These are phyloP conservation scores for Platypus cylindrus DNA, from an alignment of 2,888 invertebrate genomes.

Conservation along the genomic window DNA sequence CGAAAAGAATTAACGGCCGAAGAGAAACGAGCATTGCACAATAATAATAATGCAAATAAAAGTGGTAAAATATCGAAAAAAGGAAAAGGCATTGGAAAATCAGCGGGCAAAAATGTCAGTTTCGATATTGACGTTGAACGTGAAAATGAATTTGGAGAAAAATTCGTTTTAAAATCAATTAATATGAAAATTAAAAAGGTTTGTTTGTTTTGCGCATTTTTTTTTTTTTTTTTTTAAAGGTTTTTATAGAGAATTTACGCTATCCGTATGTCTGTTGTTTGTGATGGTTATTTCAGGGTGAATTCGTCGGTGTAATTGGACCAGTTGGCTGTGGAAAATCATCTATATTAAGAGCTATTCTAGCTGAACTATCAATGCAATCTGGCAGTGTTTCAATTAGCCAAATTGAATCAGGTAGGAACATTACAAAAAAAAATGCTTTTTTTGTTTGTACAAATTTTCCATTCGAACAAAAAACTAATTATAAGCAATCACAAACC, in stretches of 20 bases:
- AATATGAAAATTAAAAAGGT: slow-evolving; percentile 36
- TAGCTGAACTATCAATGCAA: slow-evolving; percentile 68
- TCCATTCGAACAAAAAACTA: too few relatives aligned
- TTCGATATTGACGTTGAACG: slow-evolving; percentile 12
- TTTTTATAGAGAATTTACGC: neutral
- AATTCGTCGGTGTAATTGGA: slow-evolving; percentile 78
- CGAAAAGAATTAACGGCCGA: slow-evolving; percentile 34
- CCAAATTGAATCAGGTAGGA: slow-evolving; percentile 49
- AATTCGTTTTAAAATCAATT: slow-evolving; percentile 33
- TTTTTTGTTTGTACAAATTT: too few relatives aligned
- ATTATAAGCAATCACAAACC: too few relatives aligned
- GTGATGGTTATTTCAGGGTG: slow-evolving; percentile 40
- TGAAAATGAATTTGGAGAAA: slow-evolving; percentile 10
- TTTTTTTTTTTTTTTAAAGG: neutral
- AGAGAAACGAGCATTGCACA: slow-evolving; percentile 27
- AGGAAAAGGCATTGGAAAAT: slow-evolving; percentile 39
- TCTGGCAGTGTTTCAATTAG: slow-evolving; percentile 57
- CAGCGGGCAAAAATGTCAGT: slow-evolving; percentile 22
- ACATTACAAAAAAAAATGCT: too few relatives aligned
- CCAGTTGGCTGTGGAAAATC: slow-evolving; percentile 87
- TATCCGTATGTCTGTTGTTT: neutral
- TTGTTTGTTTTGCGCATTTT: slow-evolving; percentile 11
- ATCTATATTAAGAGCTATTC: slow-evolving; percentile 67
- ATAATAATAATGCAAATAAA: slow-evolving; percentile 5
- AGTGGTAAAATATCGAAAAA: slow-evolving; percentile 25